These are phyloP conservation scores for Carposina sasakii DNA, from an alignment of 1,140 invertebrate genomes.

Conservation along the genomic window DNA sequence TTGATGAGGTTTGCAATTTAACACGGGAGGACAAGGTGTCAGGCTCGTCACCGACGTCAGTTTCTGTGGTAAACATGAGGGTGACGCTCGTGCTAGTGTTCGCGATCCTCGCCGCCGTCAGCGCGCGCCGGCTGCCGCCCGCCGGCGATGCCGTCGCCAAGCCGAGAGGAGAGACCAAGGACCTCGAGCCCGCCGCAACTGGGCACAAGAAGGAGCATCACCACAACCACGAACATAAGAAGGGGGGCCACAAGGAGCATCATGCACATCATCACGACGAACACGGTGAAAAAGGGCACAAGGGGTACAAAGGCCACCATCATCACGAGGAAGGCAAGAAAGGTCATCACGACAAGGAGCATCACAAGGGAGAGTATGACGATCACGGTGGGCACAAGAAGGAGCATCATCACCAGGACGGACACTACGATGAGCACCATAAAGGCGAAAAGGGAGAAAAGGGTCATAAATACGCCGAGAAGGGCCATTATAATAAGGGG, in stretches of 20 bases:
- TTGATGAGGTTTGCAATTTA: conserved; percentile 55
- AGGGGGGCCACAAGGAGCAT: conserved; percentile 71
- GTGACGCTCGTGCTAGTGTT: conserved; percentile 44
- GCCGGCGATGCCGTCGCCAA: no score
- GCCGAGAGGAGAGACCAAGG: conserved; percentile 58
- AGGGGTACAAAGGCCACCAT: conserved; percentile 78
- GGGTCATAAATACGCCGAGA: conserved; percentile 75
- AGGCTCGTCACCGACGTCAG: no score
- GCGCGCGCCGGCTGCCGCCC: conserved; percentile 41
- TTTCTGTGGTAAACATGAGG: conserved; percentile 54
- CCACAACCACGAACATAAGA: conserved; percentile 73
- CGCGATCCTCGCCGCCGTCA: conserved; percentile 27
- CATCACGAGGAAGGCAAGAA: conserved; percentile 80
- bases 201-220: conserved; percentile 76
- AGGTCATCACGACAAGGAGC: conserved; percentile 81
- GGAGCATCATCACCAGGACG: conserved; percentile 80
- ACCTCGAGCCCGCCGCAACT: conserved; percentile 70
- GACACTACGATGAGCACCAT: conserved; percentile 82
- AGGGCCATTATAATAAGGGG: conserved; percentile 81
- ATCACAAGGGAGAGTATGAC: conserved; percentile 80
- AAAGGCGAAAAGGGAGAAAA: conserved; percentile 79
- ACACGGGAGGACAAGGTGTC: conserved; percentile 33
- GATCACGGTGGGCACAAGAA: conserved; percentile 83
- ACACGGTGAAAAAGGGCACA: conserved; percentile 77
- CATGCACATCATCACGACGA: conserved; percentile 64